Conservation (phyloP, 2,113 vertebrate species). For the Oxyruncus cristatus region DNA sequence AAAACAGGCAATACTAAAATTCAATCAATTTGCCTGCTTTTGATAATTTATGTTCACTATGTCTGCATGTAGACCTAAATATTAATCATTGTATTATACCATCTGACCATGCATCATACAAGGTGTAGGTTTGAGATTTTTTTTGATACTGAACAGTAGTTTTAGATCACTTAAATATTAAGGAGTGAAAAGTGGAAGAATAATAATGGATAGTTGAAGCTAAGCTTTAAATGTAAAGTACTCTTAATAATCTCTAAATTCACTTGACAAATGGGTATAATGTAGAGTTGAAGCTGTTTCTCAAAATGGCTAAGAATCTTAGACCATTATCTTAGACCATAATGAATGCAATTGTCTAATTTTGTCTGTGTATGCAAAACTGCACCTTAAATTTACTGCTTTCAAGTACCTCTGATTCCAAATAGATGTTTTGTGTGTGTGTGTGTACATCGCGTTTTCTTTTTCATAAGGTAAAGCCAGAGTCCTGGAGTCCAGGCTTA, state of each 20-base stretch:
- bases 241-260: not conserved
- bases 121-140: not conserved
- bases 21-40: not conserved
- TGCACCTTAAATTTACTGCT: not conserved
- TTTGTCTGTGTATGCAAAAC: not conserved
- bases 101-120: conserved; percentile 18
- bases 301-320: not conserved
- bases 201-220: not conserved
- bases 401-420: not conserved
- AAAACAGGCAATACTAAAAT: conserved; percentile 8
- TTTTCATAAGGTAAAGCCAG: not conserved
- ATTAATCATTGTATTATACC: conserved; percentile 21
- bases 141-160: not conserved
- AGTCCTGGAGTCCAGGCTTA: not conserved
- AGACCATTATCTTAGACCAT: too few relatives aligned
- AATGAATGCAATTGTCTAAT: not conserved
- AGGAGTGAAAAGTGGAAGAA: not conserved
- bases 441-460: not conserved
- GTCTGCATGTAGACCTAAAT: not conserved
- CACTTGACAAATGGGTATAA: not conserved
- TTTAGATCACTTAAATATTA: not conserved
- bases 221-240: not conserved
- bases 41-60: conserved; percentile 37
- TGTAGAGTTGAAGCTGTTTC: not conserved
- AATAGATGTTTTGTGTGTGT: not conserved